Evolutionary conservation across 2,113 vertebrate species (phyloP).

Genomic region (Lepus americanus): DNA sequence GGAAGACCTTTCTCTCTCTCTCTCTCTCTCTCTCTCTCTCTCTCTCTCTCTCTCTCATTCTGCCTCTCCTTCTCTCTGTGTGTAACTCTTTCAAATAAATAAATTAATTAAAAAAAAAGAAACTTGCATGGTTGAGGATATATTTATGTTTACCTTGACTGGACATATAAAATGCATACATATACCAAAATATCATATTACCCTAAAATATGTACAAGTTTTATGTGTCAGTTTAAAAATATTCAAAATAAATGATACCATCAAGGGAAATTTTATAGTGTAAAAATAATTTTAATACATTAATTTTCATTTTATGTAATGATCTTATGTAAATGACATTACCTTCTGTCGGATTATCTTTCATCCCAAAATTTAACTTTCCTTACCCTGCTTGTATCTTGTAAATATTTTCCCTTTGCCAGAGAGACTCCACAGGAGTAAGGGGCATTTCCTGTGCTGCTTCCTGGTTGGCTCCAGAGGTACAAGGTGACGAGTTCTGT

Average conservation of each 20-base stretch:
- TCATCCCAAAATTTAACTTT: not conserved
- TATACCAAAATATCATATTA: no score
- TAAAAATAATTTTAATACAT: not conserved
- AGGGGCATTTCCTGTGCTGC: not conserved
- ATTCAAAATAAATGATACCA: not conserved
- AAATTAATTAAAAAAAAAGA: no score
- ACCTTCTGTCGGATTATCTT: not conserved
- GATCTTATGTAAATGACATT: not conserved
- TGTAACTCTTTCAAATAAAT: no score
- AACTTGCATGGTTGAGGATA: no score
- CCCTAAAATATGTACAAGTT: no score
- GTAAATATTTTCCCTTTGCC: not conserved
- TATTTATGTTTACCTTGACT: no score
- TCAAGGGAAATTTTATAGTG: not conserved
- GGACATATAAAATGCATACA: no score
- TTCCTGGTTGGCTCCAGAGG: not conserved
- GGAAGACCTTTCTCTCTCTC: no score
- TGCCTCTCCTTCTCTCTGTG: no score
- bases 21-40: no score
- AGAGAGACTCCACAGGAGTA: not conserved
- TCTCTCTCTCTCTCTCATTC: no score
- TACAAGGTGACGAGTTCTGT: rapidly evolving
- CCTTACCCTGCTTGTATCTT: not conserved
- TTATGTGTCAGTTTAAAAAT: no score
- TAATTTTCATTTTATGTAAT: not conserved